phyloP scores from a whole-genome alignment of 2,888 invertebrate species.

The Euplexia lucipara region DNA sequence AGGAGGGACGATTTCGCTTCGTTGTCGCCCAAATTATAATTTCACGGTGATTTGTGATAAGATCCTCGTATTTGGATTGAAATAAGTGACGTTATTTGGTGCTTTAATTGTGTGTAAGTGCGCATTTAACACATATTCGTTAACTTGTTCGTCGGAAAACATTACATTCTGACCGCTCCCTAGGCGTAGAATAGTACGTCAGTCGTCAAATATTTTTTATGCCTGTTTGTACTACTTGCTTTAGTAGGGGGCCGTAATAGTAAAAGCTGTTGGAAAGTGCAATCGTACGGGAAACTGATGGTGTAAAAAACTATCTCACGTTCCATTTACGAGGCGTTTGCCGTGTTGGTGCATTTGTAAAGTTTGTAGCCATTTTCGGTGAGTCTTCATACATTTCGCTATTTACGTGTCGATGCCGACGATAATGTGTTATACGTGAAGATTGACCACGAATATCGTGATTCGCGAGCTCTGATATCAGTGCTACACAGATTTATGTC shows the following conservation, averaged over 20 bases:
- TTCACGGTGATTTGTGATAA: slow-evolving; percentile 83
- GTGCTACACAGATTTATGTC: slow-evolving; percentile 43
- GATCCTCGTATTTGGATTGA: slow-evolving; percentile 78
- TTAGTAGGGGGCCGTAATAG: slow-evolving; percentile 86
- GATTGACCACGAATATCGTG: slow-evolving; percentile 63
- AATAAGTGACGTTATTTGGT: slow-evolving; percentile 81
- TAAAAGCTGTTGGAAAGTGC: slow-evolving; percentile 91
- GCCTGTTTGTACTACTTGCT: slow-evolving; percentile 88
- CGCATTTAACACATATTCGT: slow-evolving; percentile 69
- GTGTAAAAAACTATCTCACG: slow-evolving; percentile 88
- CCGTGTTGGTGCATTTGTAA: slow-evolving; percentile 78
- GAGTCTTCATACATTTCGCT: slow-evolving; percentile 78
- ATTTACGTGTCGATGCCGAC: slow-evolving; percentile 80
- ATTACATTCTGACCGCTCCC: slow-evolving; percentile 89
- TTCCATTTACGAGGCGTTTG: slow-evolving; percentile 82
- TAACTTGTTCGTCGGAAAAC: slow-evolving; percentile 74
- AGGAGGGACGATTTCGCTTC: slow-evolving; percentile 88
- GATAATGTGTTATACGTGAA: slow-evolving; percentile 71
- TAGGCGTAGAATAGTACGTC: slow-evolving; percentile 86
- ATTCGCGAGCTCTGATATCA: slow-evolving; percentile 62
- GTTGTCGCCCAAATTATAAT: slow-evolving; percentile 86
- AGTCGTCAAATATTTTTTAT: slow-evolving; percentile 88
- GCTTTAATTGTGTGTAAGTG: slow-evolving; percentile 76
- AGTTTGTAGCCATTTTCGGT: slow-evolving; percentile 89
- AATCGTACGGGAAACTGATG: slow-evolving; percentile 84